Percentiles rank a stretch among this genome's conserved stretches.
These are phyloP conservation scores for Lacerta viridis DNA, from an alignment of 2,797 vertebrate species.

Conservation along the genomic window DNA sequence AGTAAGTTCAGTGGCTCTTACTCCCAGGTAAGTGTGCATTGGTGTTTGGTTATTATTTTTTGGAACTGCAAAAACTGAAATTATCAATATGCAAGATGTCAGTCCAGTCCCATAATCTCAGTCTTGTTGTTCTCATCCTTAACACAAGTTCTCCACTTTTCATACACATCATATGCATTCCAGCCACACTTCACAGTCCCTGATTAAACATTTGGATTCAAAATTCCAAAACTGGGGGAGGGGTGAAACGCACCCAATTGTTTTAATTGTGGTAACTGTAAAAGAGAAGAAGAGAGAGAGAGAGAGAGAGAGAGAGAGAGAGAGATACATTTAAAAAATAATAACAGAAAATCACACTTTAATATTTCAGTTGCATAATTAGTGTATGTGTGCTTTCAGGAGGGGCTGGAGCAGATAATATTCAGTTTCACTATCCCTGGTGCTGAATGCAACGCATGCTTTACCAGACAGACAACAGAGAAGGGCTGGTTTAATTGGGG, in stretches of 20 bases:
- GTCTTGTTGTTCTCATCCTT: not conserved
- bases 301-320: not conserved
- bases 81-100: too few species aligned
- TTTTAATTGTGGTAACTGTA: not conserved
- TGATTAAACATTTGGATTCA: not conserved
- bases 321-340: not conserved
- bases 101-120: not conserved
- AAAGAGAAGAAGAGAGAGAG: not conserved
- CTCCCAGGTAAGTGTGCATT: too few species aligned
- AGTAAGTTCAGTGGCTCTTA: too few species aligned
- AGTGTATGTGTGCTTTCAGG: not conserved
- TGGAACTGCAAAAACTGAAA: too few species aligned
- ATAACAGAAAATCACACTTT: not conserved
- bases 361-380: not conserved
- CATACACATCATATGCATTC: not conserved
- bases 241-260: not conserved
- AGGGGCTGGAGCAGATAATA: not conserved
- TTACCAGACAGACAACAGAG: conserved; percentile 27
- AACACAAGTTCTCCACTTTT: not conserved
- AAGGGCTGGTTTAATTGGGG: conserved; percentile 18
- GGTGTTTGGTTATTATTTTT: too few species aligned
- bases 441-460: not conserved
- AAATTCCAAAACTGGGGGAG: not conserved
- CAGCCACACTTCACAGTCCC: not conserved
- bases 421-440: not conserved